phyloP scores from a whole-genome alignment of 2,888 invertebrate genomes.

The Beris chalybata region DNA sequence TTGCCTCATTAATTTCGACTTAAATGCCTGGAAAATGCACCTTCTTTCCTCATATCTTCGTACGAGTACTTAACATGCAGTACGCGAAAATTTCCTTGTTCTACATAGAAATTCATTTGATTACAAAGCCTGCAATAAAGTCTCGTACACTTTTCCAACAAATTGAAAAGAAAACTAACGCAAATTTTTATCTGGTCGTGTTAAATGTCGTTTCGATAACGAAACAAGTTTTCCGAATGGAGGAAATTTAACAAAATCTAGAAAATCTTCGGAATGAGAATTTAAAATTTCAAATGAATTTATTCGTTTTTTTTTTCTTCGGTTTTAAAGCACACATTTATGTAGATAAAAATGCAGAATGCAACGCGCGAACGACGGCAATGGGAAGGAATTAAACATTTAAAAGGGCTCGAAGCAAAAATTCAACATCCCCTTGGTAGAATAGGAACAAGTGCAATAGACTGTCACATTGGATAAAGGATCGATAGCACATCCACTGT shows the following conservation, averaged over 20 bases:
- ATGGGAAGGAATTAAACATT: constrained; percentile 14
- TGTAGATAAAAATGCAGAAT: background rate
- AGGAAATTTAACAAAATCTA: background rate
- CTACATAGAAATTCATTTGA: background rate
- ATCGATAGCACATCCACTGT: constrained; percentile 8
- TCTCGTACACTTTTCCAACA: too few relatives aligned
- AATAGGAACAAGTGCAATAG: constrained; percentile 9
- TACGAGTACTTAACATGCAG: constrained; percentile 30
- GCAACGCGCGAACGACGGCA: background rate
- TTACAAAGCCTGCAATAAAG: too few relatives aligned
- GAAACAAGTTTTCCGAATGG: background rate
- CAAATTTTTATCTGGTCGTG: constrained; percentile 10
- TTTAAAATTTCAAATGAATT: background rate
- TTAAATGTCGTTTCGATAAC: constrained; percentile 18
- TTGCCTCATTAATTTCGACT: constrained; percentile 29
- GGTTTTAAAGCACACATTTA: too few relatives aligned
- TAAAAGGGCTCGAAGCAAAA: constrained; percentile 17
- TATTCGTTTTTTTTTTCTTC: too few relatives aligned
- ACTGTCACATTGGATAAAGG: constrained; percentile 13
- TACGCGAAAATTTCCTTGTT: background rate
- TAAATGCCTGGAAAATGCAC: constrained; percentile 21
- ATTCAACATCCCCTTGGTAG: constrained; percentile 12
- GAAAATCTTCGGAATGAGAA: background rate
- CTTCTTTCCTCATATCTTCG: background rate
- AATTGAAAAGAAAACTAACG: background rate